Conservation (phyloP, 2,113 vertebrate genomes). For the Stigmatopora argus region DNA sequence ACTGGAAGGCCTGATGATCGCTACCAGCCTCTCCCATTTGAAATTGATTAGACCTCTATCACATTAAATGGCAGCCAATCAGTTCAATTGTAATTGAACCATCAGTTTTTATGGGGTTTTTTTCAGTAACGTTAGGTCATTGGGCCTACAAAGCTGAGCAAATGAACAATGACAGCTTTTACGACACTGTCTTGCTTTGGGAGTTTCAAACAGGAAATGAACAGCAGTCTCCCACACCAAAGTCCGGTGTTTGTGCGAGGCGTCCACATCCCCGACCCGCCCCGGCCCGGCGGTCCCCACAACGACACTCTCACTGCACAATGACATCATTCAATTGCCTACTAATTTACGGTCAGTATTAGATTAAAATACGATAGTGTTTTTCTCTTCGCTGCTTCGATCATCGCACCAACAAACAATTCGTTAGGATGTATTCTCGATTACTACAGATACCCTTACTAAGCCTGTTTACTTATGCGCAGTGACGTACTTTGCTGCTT, state of each 20-base stretch:
- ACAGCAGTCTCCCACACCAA: constrained; percentile 6
- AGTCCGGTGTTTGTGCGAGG: constrained; percentile 9
- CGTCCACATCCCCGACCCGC: background rate
- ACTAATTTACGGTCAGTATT: background rate
- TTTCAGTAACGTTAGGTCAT: no score
- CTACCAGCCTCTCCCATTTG: no score
- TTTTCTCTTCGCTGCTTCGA: background rate
- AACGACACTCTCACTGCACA: background rate
- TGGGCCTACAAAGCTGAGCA: no score
- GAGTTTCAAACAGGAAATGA: constrained; percentile 10
- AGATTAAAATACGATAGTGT: background rate
- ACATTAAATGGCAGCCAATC: no score
- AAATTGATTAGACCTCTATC: no score
- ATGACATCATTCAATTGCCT: background rate
- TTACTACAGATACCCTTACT: background rate
- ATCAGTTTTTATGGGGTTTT: no score
- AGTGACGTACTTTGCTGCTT: constrained; percentile 17
- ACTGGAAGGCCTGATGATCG: no score
- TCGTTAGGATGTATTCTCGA: background rate
- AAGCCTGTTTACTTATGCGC: constrained; percentile 27
- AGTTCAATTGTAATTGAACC: no score
- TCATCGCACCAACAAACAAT: background rate
- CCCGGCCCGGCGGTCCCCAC: background rate
- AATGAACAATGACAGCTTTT: constrained; percentile 5
- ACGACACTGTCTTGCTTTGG: constrained; percentile 6